phyloP scores from a whole-genome alignment of 2,888 invertebrate genomes.

The Icerya purchasi region DNA sequence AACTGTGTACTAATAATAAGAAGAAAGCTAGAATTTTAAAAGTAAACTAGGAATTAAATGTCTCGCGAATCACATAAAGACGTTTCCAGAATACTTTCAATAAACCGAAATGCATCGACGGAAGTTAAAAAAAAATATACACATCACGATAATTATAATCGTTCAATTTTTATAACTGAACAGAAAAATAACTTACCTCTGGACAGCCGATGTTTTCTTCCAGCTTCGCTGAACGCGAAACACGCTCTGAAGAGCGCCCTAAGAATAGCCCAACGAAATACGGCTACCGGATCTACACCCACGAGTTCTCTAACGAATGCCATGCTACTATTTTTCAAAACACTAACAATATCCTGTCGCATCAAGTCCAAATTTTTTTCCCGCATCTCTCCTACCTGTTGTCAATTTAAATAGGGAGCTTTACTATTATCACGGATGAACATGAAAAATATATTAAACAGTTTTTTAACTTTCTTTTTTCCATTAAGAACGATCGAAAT shows the following conservation, averaged over 20 bases:
- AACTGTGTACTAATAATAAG: too few species aligned
- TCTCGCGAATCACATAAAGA: too few species aligned
- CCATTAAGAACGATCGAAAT: background rate
- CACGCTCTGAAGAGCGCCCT: conserved; percentile 77
- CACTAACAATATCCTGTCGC: conserved; percentile 82
- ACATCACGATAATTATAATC: background rate
- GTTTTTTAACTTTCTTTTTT: background rate
- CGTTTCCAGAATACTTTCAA: background rate
- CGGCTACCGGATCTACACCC: conserved; percentile 79
- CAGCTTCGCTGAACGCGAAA: conserved; percentile 72
- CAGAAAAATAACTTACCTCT: conserved; percentile 25
- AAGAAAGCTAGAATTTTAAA: background rate
- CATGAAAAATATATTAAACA: background rate
- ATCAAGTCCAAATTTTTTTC: conserved; percentile 90
- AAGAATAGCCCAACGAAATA: conserved; percentile 82
- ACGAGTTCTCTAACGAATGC: conserved; percentile 84
- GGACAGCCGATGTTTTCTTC: conserved; percentile 40
- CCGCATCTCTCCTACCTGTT: conserved; percentile 69
- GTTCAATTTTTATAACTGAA: background rate
- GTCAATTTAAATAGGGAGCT: too few species aligned
- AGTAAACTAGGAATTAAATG: too few species aligned
- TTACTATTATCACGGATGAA: too few species aligned
- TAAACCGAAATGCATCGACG: background rate
- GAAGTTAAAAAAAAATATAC: background rate
- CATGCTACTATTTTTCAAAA: conserved; percentile 77